These are phyloP conservation scores for Megaceryle maxima DNA, from an alignment of 2,113 vertebrate genomes.

Conservation along the genomic window DNA sequence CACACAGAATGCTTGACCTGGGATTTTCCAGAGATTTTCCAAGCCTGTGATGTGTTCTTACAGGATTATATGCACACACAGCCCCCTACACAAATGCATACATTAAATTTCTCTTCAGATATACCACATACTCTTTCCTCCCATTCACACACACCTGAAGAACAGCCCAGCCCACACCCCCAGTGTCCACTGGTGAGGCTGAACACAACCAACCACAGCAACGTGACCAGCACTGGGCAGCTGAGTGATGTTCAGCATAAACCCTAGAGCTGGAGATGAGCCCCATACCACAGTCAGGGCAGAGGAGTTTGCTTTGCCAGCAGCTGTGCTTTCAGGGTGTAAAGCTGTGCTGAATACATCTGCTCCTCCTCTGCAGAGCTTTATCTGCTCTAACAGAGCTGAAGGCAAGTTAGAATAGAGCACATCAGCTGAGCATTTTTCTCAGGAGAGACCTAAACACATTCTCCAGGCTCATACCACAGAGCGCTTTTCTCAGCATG, in stretches of 20 bases:
- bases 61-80: neutral
- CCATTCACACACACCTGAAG: neutral
- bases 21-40: neutral
- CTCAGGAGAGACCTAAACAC: slow-evolving; percentile 14
- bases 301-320: neutral
- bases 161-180: neutral
- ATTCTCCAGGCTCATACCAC: neutral
- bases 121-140: neutral
- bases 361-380: neutral
- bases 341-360: neutral
- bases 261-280: neutral
- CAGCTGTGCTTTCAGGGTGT: neutral
- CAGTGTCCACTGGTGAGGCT: neutral
- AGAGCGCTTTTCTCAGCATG: neutral
- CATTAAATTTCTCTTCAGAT: neutral
- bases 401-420: neutral
- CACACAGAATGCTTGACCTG: neutral
- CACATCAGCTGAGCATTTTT: neutral
- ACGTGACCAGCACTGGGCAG: neutral
- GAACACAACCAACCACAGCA: neutral
- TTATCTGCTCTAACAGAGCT: slow-evolving; percentile 10
- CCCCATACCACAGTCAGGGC: neutral
- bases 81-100: neutral
- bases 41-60: neutral
- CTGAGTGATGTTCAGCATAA: neutral